A percentile compares a stretch with the other conserved stretches of the same genome.
Conservation (phyloP, 2,888 invertebrate genomes). For the Cyclophora punctaria region DNA sequence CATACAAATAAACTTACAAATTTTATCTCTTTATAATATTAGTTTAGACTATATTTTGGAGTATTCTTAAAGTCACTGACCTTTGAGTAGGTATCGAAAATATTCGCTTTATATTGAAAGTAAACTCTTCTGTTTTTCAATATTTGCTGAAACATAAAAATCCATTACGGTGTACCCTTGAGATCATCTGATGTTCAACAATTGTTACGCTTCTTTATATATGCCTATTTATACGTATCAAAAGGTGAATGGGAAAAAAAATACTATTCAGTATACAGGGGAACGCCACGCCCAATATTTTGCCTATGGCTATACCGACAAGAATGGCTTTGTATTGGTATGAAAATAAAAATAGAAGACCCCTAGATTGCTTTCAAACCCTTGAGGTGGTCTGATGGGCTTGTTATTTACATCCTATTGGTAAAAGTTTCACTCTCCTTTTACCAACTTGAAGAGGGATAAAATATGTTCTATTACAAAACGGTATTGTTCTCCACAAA, state of each 20-base stretch:
- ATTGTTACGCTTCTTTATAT: slow-evolving; percentile 10
- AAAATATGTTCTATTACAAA: too few species aligned
- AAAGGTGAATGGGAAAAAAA: slow-evolving; percentile 32
- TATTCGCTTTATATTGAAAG: too few species aligned
- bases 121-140: too few species aligned
- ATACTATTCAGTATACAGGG: slow-evolving; percentile 29
- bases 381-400: slow-evolving; percentile 51
- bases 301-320: slow-evolving; percentile 48
- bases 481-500: too few species aligned
- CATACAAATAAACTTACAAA: too few species aligned
- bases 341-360: slow-evolving; percentile 53
- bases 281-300: slow-evolving; percentile 41
- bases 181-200: slow-evolving; percentile 15
- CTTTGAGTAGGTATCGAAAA: too few species aligned
- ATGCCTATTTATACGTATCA: slow-evolving; percentile 18
- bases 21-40: too few species aligned
- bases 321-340: slow-evolving; percentile 59
- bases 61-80: too few species aligned
- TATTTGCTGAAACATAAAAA: slow-evolving; percentile 5
- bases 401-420: slow-evolving; percentile 55
- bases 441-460: slow-evolving; percentile 1
- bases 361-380: slow-evolving; percentile 57
- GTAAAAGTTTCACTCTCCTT: slow-evolving; percentile 32
- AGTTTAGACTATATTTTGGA: too few species aligned
- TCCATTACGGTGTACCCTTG: slow-evolving; percentile 13